Evolutionary conservation across 2,888 invertebrate genomes (phyloP).

Genomic region (Neoascia interrupta): DNA sequence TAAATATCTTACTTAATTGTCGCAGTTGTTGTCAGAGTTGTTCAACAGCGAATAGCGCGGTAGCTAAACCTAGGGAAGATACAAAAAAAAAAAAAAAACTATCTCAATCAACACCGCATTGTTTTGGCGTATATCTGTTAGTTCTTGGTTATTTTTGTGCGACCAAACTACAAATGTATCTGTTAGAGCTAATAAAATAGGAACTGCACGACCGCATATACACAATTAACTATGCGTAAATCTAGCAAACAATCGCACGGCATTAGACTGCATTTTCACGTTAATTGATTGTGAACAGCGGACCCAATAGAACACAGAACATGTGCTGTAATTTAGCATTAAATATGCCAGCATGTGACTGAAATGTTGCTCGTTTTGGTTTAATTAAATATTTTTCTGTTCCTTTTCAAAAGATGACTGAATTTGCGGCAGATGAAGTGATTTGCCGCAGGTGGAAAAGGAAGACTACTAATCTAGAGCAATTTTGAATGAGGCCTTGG

Average conservation of each 20-base stretch:
- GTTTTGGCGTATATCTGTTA: constrained; percentile 43
- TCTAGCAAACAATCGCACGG: constrained; percentile 61
- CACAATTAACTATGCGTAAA: constrained; percentile 59
- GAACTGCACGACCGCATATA: constrained; percentile 45
- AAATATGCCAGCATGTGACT: constrained; percentile 54
- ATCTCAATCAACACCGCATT: constrained; percentile 51
- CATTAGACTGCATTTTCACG: constrained; percentile 60
- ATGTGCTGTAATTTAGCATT: constrained; percentile 29
- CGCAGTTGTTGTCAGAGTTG: no score
- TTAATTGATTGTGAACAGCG: constrained; percentile 63
- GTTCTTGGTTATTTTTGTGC: constrained; percentile 32
- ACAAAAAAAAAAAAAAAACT: no score
- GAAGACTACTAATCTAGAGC: no score
- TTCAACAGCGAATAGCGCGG: no score
- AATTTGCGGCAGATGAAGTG: no score
- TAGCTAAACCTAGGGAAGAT: no score
- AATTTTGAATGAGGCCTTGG: no score
- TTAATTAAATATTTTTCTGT: constrained; percentile 12
- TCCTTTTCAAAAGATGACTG: background rate
- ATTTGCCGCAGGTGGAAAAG: no score
- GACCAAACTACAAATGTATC: constrained; percentile 14
- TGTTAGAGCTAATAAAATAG: constrained; percentile 13
- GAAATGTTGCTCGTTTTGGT: constrained; percentile 17
- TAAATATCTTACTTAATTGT: no score
- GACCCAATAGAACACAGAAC: constrained; percentile 26